A percentile compares a stretch with the other conserved stretches of the same genome.
These are phyloP conservation scores for Tuta absoluta DNA, from an alignment of 2,888 invertebrate species.

Conservation along the genomic window DNA sequence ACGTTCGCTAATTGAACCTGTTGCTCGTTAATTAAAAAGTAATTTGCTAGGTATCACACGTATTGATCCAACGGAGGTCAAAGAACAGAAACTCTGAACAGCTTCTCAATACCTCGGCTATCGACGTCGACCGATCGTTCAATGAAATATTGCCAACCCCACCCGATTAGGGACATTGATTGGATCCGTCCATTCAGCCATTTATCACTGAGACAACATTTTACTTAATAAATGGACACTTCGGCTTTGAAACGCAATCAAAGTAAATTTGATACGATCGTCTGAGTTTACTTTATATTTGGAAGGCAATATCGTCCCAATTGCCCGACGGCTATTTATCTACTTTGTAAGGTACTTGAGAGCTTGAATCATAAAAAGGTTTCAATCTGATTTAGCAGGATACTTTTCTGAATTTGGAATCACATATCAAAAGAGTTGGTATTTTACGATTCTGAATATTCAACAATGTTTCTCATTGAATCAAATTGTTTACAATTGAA, in stretches of 20 bases:
- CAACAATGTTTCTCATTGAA: conserved; percentile 2
- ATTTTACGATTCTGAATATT: background rate
- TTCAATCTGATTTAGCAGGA: background rate
- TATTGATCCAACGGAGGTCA: background rate
- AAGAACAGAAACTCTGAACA: conserved; percentile 9
- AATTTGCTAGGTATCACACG: background rate
- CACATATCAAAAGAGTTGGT: background rate
- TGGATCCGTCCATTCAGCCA: conserved; percentile 10
- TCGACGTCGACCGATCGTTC: background rate
- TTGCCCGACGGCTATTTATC: background rate
- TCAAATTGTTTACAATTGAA: background rate
- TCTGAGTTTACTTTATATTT: background rate
- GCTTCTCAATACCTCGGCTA: conserved; percentile 12
- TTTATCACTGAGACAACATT: background rate
- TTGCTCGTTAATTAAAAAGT: conserved; percentile 1
- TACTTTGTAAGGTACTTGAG: background rate
- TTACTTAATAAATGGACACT: conserved; percentile 8
- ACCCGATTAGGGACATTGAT: conserved; percentile 19
- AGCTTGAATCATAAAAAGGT: background rate
- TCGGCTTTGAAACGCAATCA: background rate
- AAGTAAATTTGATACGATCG: background rate
- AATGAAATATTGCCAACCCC: conserved; percentile 21
- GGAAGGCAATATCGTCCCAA: background rate
- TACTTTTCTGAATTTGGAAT: conserved; percentile 3
- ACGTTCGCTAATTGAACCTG: background rate